These are phyloP conservation scores for Callaeas wilsoni DNA, from an alignment of 2,113 vertebrate genomes.

Conservation along the genomic window DNA sequence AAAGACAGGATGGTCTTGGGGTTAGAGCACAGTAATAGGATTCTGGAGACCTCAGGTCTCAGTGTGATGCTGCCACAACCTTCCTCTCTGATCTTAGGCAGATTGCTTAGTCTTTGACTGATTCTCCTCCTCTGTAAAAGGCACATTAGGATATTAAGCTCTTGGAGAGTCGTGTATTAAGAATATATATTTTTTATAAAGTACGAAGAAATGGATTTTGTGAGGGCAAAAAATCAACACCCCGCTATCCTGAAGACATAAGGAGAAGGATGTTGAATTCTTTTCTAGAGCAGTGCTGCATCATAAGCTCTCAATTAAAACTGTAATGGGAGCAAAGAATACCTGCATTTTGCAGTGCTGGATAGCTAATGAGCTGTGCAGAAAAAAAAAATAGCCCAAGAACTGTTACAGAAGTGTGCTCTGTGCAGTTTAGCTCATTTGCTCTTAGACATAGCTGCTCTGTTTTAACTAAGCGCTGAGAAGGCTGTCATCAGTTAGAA, in stretches of 20 bases:
- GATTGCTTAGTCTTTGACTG: constrained; percentile 31
- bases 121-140: constrained; percentile 23
- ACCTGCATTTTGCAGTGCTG: background rate
- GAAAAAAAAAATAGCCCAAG: background rate
- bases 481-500: background rate
- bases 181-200: background rate
- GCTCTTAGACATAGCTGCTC: background rate
- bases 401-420: background rate
- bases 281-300: background rate
- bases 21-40: constrained; percentile 33
- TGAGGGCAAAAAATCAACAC: background rate
- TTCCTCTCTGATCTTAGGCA: constrained; percentile 27
- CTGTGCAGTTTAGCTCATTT: background rate
- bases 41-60: constrained; percentile 33
- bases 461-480: background rate
- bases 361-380: constrained; percentile 19
- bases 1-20: background rate
- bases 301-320: constrained; percentile 26
- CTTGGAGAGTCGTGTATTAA: background rate
- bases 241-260: background rate
- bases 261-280: background rate
- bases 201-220: background rate
- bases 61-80: background rate
- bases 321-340: background rate
- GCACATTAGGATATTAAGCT: constrained; percentile 30